These are phyloP conservation scores for Hypocryptadius cinnamomeus DNA, from an alignment of 2,113 vertebrate species.

Conservation along the genomic window DNA sequence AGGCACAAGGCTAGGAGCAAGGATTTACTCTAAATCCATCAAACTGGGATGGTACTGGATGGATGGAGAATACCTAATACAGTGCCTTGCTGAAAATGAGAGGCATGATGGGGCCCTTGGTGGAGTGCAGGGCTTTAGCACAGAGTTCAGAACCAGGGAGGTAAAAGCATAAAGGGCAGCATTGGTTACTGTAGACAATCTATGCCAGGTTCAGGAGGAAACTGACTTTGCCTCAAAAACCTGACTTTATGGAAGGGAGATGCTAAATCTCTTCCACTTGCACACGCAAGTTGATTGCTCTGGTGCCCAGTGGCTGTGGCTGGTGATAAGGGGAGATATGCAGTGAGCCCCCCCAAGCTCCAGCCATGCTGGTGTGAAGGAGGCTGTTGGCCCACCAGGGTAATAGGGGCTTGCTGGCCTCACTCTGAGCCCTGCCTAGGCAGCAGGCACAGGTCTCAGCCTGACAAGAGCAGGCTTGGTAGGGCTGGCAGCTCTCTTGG, in stretches of 20 bases:
- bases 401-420: not conserved
- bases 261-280: not conserved
- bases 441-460: not conserved
- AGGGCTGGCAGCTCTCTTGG: not conserved
- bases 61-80: not conserved
- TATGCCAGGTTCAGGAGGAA: not conserved
- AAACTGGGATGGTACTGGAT: not conserved
- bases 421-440: not conserved
- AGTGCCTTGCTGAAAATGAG: not conserved
- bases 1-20: conserved; percentile 2
- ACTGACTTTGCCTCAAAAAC: too few species aligned
- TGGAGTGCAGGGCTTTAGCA: not conserved
- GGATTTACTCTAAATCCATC: conserved; percentile 7
- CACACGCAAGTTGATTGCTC: rapidly evolving
- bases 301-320: not conserved
- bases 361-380: not conserved
- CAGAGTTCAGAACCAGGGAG: not conserved
- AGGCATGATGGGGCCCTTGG: not conserved
- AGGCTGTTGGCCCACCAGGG: not conserved
- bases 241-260: too few species aligned
- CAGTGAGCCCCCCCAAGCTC: not conserved
- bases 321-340: not conserved
- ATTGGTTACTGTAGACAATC: not conserved
- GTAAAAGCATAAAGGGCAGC: not conserved
- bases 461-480: not conserved